Percentiles rank a stretch among this genome's conserved stretches.
These are phyloP conservation scores for Dendrocincla tyrannina DNA, from an alignment of 2,797 vertebrate genomes.

Conservation along the genomic window DNA sequence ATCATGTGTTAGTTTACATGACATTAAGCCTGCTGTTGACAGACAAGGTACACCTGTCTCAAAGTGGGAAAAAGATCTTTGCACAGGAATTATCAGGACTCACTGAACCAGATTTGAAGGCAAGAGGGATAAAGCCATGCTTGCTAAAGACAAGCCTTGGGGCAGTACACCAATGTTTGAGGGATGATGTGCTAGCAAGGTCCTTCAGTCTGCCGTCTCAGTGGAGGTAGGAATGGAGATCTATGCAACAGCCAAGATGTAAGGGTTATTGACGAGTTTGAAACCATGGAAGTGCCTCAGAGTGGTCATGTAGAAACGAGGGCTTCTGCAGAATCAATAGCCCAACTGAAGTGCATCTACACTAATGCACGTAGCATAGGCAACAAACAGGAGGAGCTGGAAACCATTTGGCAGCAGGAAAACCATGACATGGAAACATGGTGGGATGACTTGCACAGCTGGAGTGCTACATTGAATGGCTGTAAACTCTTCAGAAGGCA, in stretches of 20 bases:
- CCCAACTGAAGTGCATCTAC: neutral
- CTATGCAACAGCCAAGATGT: neutral
- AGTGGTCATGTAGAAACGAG: neutral
- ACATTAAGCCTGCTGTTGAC: neutral
- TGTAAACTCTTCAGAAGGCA: neutral
- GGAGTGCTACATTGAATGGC: neutral
- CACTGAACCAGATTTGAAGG: neutral
- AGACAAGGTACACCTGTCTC: neutral
- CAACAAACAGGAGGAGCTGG: neutral
- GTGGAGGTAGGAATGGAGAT: neutral
- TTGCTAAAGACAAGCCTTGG: accelerated
- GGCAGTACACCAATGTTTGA: neutral
- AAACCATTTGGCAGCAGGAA: neutral
- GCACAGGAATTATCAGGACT: neutral
- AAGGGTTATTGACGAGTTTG: neutral
- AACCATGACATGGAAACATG: neutral
- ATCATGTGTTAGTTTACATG: neutral
- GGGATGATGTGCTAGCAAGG: neutral
- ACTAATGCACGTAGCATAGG: neutral
- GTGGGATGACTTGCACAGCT: neutral
- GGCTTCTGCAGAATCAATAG: neutral
- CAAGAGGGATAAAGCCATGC: neutral
- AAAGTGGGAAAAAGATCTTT: neutral
- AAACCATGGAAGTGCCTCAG: neutral
- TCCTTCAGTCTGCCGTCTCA: neutral